Evolutionary conservation across 30 jellyfish, hydroid and myxozoan genomes (phyloP).

Genomic region (Nemopilema nomurai): DNA sequence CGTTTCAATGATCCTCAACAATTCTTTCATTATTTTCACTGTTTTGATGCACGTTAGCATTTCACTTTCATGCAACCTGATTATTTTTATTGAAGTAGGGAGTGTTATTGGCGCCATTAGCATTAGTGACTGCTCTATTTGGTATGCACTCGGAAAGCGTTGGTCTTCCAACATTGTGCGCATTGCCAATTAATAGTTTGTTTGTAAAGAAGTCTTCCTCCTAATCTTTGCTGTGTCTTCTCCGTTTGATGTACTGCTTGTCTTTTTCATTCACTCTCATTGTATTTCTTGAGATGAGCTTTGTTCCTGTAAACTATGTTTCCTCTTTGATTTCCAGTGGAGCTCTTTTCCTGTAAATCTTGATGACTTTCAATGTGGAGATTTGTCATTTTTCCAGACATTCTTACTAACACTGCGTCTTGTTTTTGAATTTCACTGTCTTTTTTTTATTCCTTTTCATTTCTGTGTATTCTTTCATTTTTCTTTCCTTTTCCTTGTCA

Average conservation of each 20-base stretch:
- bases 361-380: constrained; percentile 31
- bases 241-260: neutral
- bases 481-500: constrained; percentile 8
- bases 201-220: constrained; percentile 7
- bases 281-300: constrained; percentile 45
- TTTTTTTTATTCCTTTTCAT: constrained; percentile 24
- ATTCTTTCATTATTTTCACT: neutral
- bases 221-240: constrained; percentile 5
- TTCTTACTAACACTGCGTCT: constrained; percentile 43
- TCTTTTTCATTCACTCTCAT: constrained; percentile 13
- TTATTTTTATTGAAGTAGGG: neutral
- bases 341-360: constrained; percentile 33
- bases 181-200: constrained; percentile 3
- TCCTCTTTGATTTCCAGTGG: constrained; percentile 28
- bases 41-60: neutral
- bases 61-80: constrained; percentile 9
- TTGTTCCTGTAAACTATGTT: constrained; percentile 32
- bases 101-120: constrained; percentile 1
- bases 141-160: constrained; percentile 24
- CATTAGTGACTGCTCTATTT: neutral
- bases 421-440: constrained; percentile 22
- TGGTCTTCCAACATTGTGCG: constrained; percentile 27
- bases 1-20: neutral
- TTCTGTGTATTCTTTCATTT: constrained; percentile 26
- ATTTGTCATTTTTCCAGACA: constrained; percentile 35